Base-by-base conservation (phyloP, 2,113 vertebrate species). In the Mastomys coucha region DNA sequence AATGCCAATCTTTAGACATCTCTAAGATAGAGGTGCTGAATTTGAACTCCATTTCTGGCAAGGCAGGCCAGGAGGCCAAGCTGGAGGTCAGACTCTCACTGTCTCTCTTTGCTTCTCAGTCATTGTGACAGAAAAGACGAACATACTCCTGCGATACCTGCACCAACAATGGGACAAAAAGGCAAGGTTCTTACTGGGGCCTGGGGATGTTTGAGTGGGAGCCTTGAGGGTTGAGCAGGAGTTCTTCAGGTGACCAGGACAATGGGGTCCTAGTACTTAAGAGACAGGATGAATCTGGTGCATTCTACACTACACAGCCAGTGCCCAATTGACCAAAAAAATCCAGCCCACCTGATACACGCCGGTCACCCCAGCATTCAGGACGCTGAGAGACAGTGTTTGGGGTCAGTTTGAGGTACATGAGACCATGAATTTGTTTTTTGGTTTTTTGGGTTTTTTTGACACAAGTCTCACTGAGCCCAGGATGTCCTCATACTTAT, bases 101-200 rank as follows among this genome's bases (percentile, higher is more conserved):
- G 80, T 97, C 45, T 96, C 51, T 91, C 91, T 92, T 80, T 91
- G 1, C 56, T 90, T 11, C 36, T 36, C 98, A 99, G 99, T 99
- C 97, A 99, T 99, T 8, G 99, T 99, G 91, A 99, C 99, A 98
- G 99, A 99, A 98, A 99, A 99, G 98, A 99, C 99, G 80, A 99
- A 99, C 97, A 99, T 99, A 89, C 99, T 99, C 60, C 97, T 99
- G 98, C 99, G 99, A 96, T 99, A 99, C 97, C 98, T 99, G 94
- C 99, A 99, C 96, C 99, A 99, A 97, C 99, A 99, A 98, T 99
- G 99, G 99, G 99, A 99, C 98, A 99, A 99, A 98, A 99, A 99
- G 99, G 99, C 99, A 98, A 72, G 96, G 72, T 1, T n/a, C 49
- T 16, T 5, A 1, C 36, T 2, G 22, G 65, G 33, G 85, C 0